Conservation (phyloP, 2,113 vertebrate species). For the Aleadryas rufinucha region DNA sequence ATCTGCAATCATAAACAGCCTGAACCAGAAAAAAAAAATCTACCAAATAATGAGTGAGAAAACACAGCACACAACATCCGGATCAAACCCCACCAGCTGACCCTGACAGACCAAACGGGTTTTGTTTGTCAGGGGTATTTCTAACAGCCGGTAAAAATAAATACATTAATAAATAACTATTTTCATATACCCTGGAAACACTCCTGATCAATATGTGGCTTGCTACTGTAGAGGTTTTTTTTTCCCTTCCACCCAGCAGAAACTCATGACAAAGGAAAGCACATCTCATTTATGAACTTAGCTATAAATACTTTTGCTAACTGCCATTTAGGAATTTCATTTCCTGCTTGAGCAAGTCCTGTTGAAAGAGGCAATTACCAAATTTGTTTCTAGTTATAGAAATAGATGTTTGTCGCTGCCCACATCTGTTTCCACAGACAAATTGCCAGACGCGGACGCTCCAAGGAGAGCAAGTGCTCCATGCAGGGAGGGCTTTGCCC, state of each 20-base stretch:
- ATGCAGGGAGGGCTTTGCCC: conserved; percentile 25
- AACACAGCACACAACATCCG: neutral
- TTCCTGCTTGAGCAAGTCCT: conserved; percentile 74
- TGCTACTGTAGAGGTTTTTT: neutral
- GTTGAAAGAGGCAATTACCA: conserved; percentile 73
- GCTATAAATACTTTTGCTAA: conserved; percentile 75
- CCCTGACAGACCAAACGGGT: neutral
- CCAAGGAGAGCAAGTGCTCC: conserved; percentile 47
- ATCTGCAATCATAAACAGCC: neutral
- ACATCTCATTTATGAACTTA: conserved; percentile 62
- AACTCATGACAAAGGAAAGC: conserved; percentile 52
- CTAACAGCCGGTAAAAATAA: conserved; percentile 21
- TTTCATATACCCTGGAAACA: neutral
- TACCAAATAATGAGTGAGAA: neutral
- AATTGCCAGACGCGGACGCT: conserved; percentile 63
- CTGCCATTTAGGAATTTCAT: conserved; percentile 69
- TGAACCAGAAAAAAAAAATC: neutral
- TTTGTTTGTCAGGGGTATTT: neutral
- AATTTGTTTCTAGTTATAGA: conserved; percentile 80
- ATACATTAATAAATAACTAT: conserved; percentile 24
- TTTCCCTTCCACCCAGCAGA: conserved; percentile 24
- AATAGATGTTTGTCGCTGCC: conserved; percentile 79
- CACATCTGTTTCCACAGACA: conserved; percentile 80
- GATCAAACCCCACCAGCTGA: neutral
- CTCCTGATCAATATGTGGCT: conserved; percentile 4